These are phyloP conservation scores for Habropoda laboriosa DNA, from an alignment of 1,140 invertebrate genomes.

Conservation along the genomic window DNA sequence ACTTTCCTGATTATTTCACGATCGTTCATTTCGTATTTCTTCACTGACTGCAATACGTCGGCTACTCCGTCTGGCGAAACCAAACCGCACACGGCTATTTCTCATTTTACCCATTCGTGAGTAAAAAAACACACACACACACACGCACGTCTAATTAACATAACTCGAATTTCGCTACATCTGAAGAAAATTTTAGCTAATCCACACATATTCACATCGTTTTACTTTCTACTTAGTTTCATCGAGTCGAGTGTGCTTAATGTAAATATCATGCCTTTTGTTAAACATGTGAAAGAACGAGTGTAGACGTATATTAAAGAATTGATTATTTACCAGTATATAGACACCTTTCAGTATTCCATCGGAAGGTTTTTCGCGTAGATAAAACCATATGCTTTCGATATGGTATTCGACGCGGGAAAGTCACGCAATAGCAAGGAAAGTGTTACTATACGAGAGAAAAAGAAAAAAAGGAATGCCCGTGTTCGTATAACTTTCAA, in stretches of 20 bases:
- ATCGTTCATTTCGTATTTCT: constrained; percentile 15
- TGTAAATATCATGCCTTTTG: no score
- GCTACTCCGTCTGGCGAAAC: not conserved
- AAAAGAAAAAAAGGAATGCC: constrained; percentile 19
- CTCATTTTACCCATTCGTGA: not conserved
- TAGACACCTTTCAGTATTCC: not conserved
- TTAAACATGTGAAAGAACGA: no score
- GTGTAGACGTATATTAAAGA: no score
- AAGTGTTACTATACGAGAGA: constrained; percentile 13
- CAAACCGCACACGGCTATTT: not conserved
- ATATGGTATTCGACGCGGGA: not conserved
- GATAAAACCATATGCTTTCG: not conserved
- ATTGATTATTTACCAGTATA: no score
- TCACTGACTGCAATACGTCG: constrained; percentile 9
- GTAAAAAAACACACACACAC: no score
- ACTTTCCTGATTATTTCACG: constrained; percentile 40
- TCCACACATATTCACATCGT: no score
- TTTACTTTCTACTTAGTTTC: no score
- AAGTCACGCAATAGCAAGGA: constrained; percentile 10
- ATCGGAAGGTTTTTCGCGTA: not conserved
- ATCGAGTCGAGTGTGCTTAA: no score
- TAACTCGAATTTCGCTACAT: not conserved
- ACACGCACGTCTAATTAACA: not conserved
- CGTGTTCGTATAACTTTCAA: constrained; percentile 26
- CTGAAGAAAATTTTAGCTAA: no score